Base-by-base conservation (phyloP, 2,888 invertebrate genomes). In the Mythimna vitellina region DNA sequence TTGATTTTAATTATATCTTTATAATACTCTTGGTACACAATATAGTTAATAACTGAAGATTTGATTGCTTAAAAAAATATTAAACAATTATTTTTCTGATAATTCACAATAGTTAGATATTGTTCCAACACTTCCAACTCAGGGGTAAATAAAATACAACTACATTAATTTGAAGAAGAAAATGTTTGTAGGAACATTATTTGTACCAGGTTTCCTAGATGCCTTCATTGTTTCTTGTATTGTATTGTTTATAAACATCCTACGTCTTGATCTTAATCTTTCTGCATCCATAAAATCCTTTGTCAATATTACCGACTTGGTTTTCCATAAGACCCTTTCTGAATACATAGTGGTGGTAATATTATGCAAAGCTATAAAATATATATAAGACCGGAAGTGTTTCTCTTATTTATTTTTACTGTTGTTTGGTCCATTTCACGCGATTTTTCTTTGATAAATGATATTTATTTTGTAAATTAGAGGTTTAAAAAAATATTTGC, bases 281-380 rank as follows among this genome's bases (percentile, higher is more conserved):
- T 8, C 17, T 51, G 60, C 32, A 49, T 38, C 3, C 22, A 35
- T 53, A 22, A 10, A 63, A 46, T 22, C 32, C 29, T 49, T 69
- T 62, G 20, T 53, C 42, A 66, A 20, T 25, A 70, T 65, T 65
- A 8, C 38, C 22, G 12, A 49, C 32, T 12, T 38, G 8, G 14
- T 22, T 67, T 75, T 62, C 65, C 62, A 5, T 46, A n/a, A 22
- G 1, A 51, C 22, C 5, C 14, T 9, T 49, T 22, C 29, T n/a
- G 80, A 66, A 70, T 75, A 70, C 35, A 12, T 17, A 74, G 38
- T 57, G 53, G 25, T 12, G 22, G 61, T 54, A 65, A 67, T 54
- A 65, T 46, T 35, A 49, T 60, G 35, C 17, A n/a, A n/a, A n/a
- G n/a, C n/a, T n/a, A n/a, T n/a, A n/a, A n/a, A n/a, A n/a, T n/a